These are phyloP conservation scores for Onthophagus sagittarius DNA, from an alignment of 2,888 invertebrate species.

Conservation along the genomic window DNA sequence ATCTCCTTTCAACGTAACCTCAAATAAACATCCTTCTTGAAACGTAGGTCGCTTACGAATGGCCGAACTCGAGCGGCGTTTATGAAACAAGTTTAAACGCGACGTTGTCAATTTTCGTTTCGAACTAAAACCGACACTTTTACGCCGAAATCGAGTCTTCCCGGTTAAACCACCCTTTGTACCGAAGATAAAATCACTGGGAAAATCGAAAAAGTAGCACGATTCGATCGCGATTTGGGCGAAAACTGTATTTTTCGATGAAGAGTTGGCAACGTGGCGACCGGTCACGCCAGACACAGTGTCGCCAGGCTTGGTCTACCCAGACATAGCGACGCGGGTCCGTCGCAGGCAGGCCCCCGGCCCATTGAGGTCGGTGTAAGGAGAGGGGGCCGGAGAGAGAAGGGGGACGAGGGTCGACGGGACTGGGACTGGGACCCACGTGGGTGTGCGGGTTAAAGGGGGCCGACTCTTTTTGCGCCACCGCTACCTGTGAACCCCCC, in stretches of 20 bases:
- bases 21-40: background rate
- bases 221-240: background rate
- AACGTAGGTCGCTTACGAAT: constrained; percentile 50
- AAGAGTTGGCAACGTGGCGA: constrained; percentile 62
- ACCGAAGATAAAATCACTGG: background rate
- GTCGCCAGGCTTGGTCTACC: constrained; percentile 81
- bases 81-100: constrained; percentile 67
- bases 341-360: background rate
- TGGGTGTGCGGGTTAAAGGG: no score
- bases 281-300: constrained; percentile 87
- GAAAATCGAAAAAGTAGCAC: background rate
- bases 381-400: background rate
- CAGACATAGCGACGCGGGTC: constrained; percentile 73
- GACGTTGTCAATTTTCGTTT: constrained; percentile 51
- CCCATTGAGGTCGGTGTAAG: background rate
- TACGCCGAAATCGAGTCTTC: no score
- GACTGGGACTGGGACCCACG: background rate
- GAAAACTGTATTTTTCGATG: constrained; percentile 28
- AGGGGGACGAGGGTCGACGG: background rate
- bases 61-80: constrained; percentile 48
- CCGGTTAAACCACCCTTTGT: no score
- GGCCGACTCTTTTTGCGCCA: background rate
- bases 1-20: constrained; percentile 3
- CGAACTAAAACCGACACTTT: background rate
- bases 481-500: background rate